Percentiles rank a stretch among this genome's conserved stretches.
Conservation (phyloP, 2,888 invertebrate genomes). For the Drosophila aldrichi region DNA sequence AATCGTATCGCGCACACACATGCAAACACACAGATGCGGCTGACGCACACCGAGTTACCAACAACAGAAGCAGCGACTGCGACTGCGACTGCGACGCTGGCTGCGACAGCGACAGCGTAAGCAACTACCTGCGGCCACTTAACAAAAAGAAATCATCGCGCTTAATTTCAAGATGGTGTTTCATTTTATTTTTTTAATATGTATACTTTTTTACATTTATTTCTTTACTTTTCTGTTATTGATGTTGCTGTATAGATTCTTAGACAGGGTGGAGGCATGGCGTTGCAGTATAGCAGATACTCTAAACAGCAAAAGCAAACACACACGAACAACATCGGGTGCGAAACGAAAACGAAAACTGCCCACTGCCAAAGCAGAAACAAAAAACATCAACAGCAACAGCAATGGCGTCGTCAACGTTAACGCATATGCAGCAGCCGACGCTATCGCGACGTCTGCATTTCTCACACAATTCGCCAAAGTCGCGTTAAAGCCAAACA, state of each 20-base stretch:
- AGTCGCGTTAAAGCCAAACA: conserved; percentile 34
- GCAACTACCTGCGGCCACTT: conserved; percentile 59
- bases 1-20: conserved; percentile 29
- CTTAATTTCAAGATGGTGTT: conserved; percentile 56
- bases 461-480: conserved; percentile 42
- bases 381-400: conserved; percentile 7
- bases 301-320: neutral
- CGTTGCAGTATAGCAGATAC: conserved; percentile 25
- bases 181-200: conserved; percentile 3
- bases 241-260: conserved; percentile 23
- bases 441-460: conserved; percentile 49
- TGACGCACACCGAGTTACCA: conserved; percentile 27
- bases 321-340: conserved; percentile 1
- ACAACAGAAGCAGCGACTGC: conserved; percentile 1
- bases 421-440: conserved; percentile 33
- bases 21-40: conserved; percentile 1
- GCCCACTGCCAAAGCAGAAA: conserved; percentile 25
- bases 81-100: neutral
- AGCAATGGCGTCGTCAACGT: neutral
- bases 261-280: conserved; percentile 3
- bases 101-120: conserved; percentile 4
- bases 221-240: conserved; percentile 16
- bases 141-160: conserved; percentile 64
- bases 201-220: conserved; percentile 3
- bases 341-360: conserved; percentile 54